Evolutionary conservation across 2,113 vertebrate species (phyloP).

Genomic region (Mus pahari): DNA sequence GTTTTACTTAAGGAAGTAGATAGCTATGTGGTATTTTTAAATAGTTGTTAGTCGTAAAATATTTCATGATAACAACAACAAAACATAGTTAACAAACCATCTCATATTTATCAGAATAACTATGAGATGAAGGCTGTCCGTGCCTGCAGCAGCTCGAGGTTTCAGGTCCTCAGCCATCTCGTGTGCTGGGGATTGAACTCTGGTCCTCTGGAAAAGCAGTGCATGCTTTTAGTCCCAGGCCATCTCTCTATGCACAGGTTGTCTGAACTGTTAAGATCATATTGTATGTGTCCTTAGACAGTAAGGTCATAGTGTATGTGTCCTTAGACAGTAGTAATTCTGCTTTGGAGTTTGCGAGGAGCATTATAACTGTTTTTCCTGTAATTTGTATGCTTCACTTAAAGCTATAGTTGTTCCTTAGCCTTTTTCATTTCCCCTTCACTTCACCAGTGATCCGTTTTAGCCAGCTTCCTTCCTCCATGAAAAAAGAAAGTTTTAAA

Average conservation of each 20-base stretch:
- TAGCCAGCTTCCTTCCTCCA: neutral
- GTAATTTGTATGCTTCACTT: neutral
- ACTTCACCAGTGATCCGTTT: neutral
- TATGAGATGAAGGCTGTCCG: neutral
- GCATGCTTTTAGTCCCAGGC: neutral
- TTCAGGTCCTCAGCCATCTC: neutral
- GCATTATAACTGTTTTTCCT: too few species aligned
- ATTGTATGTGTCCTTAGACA: neutral
- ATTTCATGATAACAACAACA: neutral
- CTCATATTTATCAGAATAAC: neutral
- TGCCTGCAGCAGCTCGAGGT: neutral
- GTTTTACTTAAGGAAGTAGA: slow-evolving; percentile 5
- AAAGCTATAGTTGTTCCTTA: neutral
- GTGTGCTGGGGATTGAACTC: neutral
- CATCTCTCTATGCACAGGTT: neutral
- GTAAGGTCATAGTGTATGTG: neutral
- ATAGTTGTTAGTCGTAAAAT: slow-evolving; percentile 7
- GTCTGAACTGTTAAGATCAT: neutral
- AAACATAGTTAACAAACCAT: neutral
- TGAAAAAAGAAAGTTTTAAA: neutral
- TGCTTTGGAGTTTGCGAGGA: too few species aligned
- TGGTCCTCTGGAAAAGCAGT: neutral
- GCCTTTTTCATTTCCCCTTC: neutral
- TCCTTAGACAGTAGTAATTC: too few species aligned
- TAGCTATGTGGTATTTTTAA: neutral